phyloP scores from a whole-genome alignment of 2,113 vertebrate genomes.

The Girardinichthys multiradiatus region DNA sequence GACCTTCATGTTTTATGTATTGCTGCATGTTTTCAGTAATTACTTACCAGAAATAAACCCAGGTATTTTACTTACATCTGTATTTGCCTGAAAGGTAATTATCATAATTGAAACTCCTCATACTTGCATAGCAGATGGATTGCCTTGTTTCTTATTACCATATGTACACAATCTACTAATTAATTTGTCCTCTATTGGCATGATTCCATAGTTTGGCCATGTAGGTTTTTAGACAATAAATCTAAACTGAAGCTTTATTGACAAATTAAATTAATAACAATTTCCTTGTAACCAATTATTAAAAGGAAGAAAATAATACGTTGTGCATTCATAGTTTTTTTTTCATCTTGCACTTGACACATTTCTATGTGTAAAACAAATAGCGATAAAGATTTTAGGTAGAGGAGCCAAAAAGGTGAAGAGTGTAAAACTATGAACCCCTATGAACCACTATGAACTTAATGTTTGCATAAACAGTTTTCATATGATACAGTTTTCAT shows the following conservation, averaged over 20 bases:
- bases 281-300: too few relatives aligned
- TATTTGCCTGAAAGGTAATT: conserved; percentile 53
- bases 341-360: neutral
- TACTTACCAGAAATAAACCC: conserved; percentile 36
- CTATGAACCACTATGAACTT: too few relatives aligned
- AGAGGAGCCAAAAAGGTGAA: too few relatives aligned
- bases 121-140: conserved; percentile 44
- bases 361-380: neutral
- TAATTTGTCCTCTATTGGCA: neutral
- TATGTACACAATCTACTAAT: neutral
- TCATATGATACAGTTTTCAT: too few relatives aligned
- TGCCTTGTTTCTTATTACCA: conserved; percentile 30
- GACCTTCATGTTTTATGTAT: neutral
- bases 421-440: too few relatives aligned
- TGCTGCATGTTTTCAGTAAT: conserved; percentile 34
- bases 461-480: too few relatives aligned
- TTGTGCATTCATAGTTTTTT: too few relatives aligned
- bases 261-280: too few relatives aligned
- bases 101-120: conserved; percentile 60
- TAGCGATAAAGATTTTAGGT: neutral
- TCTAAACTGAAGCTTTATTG: too few relatives aligned
- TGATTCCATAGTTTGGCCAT: neutral
- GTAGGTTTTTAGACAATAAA: too few relatives aligned
- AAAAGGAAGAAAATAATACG: too few relatives aligned
- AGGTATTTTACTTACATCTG: conserved; percentile 34